phyloP scores from a whole-genome alignment of 2,797 vertebrate genomes.

The Scleropages formosus region DNA sequence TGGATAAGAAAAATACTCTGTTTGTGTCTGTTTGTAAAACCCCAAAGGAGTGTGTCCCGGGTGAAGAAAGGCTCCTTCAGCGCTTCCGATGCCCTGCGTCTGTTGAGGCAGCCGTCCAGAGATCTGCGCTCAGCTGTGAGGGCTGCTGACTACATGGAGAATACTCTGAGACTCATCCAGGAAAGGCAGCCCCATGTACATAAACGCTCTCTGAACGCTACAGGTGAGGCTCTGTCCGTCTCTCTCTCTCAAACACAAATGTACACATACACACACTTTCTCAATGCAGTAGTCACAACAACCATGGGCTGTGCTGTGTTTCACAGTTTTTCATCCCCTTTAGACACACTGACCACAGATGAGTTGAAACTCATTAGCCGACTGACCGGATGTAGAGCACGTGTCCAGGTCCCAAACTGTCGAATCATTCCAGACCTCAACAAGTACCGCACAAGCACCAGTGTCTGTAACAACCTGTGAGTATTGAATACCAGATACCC shows the following conservation, averaged over 20 bases:
- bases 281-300: no score
- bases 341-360: constrained; percentile 72
- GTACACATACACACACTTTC: constrained; percentile 25
- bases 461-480: constrained; percentile 85
- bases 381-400: constrained; percentile 73
- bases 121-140: constrained; percentile 64
- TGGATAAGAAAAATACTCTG: no score
- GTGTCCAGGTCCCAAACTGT: constrained; percentile 50
- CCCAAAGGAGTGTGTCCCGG: constrained; percentile 56
- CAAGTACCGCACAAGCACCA: constrained; percentile 71
- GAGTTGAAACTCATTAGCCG: constrained; percentile 63
- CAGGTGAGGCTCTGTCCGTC: constrained; percentile 62
- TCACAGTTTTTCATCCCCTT: constrained; percentile 21
- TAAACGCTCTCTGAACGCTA: constrained; percentile 77
- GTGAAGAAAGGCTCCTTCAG: constrained; percentile 58
- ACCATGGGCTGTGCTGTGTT: background rate
- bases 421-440: constrained; percentile 50
- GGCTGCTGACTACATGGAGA: constrained; percentile 80
- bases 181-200: constrained; percentile 59
- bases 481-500: no score
- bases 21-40: background rate
- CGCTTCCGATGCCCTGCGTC: constrained; percentile 74
- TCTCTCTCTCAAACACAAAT: background rate
- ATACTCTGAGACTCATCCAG: constrained; percentile 74
- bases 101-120: constrained; percentile 79